Conservation (phyloP, 2,797 vertebrate genomes). For the Spea hammondii region DNA sequence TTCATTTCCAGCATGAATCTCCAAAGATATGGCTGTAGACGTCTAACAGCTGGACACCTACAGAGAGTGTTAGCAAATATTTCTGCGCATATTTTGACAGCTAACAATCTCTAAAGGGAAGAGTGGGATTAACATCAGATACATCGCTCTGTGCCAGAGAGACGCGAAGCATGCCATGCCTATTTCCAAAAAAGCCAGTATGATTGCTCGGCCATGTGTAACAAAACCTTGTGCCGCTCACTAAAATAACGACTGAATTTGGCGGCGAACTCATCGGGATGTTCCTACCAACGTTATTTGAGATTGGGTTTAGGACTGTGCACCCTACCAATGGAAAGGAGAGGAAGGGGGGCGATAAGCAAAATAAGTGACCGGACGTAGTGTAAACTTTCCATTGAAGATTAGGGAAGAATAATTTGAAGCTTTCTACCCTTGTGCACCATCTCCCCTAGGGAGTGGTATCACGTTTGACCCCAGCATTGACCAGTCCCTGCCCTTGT, state of each 20-base stretch:
- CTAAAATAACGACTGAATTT: neutral
- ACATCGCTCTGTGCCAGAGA: constrained; percentile 27
- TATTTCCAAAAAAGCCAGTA: constrained; percentile 18
- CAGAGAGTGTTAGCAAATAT: constrained; percentile 39
- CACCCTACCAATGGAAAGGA: neutral
- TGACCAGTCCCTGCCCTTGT: too few species aligned
- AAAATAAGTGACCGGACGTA: neutral
- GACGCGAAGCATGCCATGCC: constrained; percentile 17
- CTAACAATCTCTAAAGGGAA: constrained; percentile 60
- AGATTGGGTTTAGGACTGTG: neutral
- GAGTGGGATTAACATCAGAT: constrained; percentile 60
- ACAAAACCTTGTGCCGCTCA: constrained; percentile 40
- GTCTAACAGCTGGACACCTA: constrained; percentile 49
- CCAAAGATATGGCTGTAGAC: constrained; percentile 45
- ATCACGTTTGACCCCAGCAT: too few species aligned
- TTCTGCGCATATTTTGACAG: constrained; percentile 49
- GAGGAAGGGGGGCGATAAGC: neutral
- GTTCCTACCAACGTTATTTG: neutral
- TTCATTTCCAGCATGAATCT: constrained; percentile 36
- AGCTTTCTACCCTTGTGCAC: too few species aligned
- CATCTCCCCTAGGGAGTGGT: too few species aligned
- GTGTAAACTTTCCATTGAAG: neutral
- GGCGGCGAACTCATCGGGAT: neutral
- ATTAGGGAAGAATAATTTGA: too few species aligned
- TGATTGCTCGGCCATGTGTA: constrained; percentile 50